Evolutionary conservation across 2,888 invertebrate species (phyloP), one percentile per base, ranked within the genome.

Genomic region (Drosophila mimica): DNA sequence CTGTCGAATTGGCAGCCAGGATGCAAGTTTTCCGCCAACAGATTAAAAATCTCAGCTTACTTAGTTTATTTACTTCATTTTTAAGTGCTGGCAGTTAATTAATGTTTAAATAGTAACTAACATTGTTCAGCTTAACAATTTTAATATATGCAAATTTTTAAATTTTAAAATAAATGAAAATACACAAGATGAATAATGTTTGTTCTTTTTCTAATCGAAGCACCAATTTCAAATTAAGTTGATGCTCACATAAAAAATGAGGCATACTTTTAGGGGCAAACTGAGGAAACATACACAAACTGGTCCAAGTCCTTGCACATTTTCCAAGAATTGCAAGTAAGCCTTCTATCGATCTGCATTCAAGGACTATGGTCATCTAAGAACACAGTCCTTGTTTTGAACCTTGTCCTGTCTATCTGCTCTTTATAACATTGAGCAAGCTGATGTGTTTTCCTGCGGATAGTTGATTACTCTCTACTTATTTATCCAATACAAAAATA

Each of bases 221-320:
- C 15, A 46, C 2, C 13, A 7, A 8, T 0, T 15, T 15, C 7
- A 46, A 20, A 7, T 7, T 8, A 7, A 46, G 13, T 20, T 20
- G 13, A 13, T 7, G 20, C 3, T 3, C 13, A 13, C 6, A 20
- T 11, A 2, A 7, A 46, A 20, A 15, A 46, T 7, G 0, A 4
- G 2, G 20, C 20, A 25, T 25, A 20, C 20, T 25, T 46, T 46
- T 7, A 20, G 46, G 7, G 2, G 13, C 20, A 20, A 2, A 2
- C 3, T 7, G 13, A 7, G 20, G 1, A 46, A 46, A 15, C 4
- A 4, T 0, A 46, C 4, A 2, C 0, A 4, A 20, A 4, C 46
- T 2, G 2, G 2, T 3, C 2, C 0, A 46, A 20, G 20, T 20
- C 2, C 7, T 46, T 15, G 0, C 46, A 38, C 2, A 8, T 15